phyloP scores from a whole-genome alignment of 2,888 invertebrate species.

The Acrocyrtus sp. region DNA sequence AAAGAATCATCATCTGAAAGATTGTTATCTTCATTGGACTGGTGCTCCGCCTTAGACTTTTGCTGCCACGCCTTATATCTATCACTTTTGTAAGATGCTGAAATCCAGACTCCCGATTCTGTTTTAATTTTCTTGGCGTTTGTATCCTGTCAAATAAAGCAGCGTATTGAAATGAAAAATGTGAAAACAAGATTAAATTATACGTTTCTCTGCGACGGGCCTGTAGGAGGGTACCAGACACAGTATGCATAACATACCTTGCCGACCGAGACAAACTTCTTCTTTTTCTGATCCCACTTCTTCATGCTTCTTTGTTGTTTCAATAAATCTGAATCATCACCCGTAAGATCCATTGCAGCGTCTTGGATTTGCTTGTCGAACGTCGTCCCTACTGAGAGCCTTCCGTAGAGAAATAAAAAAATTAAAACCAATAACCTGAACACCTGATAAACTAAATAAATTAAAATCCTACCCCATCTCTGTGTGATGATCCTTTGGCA shows the following conservation, averaged over 20 bases:
- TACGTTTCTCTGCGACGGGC: too few species aligned
- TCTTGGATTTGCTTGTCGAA: conserved; percentile 84
- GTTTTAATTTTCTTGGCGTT: conserved; percentile 86
- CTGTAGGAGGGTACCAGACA: too few species aligned
- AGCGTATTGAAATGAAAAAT: conserved; percentile 16
- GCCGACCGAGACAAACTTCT: conserved; percentile 82
- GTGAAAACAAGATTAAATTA: conserved; percentile 3
- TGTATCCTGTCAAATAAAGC: conserved; percentile 68
- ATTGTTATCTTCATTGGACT: conserved; percentile 67
- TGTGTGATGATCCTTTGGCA: conserved; percentile 84
- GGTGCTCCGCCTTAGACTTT: conserved; percentile 72
- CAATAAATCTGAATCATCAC: conserved; percentile 78
- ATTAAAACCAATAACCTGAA: not conserved
- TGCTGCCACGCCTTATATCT: conserved; percentile 89
- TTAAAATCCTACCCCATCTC: conserved; percentile 75
- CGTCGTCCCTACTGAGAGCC: conserved; percentile 76
- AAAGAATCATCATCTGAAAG: conserved; percentile 65
- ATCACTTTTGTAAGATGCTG: conserved; percentile 93
- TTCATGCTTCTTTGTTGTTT: conserved; percentile 72
- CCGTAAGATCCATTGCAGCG: conserved; percentile 84
- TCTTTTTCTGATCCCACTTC: conserved; percentile 95
- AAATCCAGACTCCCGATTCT: conserved; percentile 94
- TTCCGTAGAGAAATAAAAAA: conserved; percentile 66
- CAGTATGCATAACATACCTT: conserved; percentile 68
- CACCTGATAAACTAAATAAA: not conserved